These are phyloP conservation scores for Andrena haemorrhoa DNA, from an alignment of 2,888 invertebrate genomes.

Conservation along the genomic window DNA sequence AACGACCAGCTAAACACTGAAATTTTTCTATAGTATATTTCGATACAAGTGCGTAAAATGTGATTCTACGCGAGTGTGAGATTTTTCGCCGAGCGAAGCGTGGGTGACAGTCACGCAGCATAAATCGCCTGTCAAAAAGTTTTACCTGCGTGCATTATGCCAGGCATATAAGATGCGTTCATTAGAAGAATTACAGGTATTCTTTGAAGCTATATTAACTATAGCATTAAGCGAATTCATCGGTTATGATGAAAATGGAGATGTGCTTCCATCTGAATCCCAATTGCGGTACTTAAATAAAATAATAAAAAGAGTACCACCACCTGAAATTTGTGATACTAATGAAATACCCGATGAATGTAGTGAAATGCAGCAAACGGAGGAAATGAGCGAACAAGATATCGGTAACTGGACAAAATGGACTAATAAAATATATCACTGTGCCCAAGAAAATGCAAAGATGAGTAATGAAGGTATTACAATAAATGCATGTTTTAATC, in stretches of 20 bases:
- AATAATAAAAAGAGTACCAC: background rate
- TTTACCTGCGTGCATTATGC: constrained; percentile 52
- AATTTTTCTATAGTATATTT: too few relatives aligned
- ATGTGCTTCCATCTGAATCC: constrained; percentile 40
- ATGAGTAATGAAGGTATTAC: constrained; percentile 46
- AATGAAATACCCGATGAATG: too few relatives aligned
- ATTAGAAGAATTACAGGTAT: constrained; percentile 41
- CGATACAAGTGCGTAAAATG: too few relatives aligned
- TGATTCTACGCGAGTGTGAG: too few relatives aligned
- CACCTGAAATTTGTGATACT: too few relatives aligned
- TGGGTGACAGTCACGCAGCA: too few relatives aligned
- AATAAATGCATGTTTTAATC: constrained; percentile 58
- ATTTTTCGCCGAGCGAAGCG: too few relatives aligned
- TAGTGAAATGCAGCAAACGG: background rate
- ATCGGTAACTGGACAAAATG: constrained; percentile 49
- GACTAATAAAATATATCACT: constrained; percentile 34
- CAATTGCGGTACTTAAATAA: constrained; percentile 44
- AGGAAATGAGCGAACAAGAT: constrained; percentile 1
- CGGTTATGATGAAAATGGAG: constrained; percentile 41
- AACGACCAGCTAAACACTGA: too few relatives aligned
- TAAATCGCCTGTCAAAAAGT: constrained; percentile 33
- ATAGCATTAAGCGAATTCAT: constrained; percentile 56
- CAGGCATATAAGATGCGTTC: constrained; percentile 57
- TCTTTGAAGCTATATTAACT: constrained; percentile 54
- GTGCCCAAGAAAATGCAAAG: constrained; percentile 30